Evolutionary conservation across 2,797 vertebrate species (phyloP), one percentile per base, ranked within the genome.

Genomic region (Cephalopachus bancanus): DNA sequence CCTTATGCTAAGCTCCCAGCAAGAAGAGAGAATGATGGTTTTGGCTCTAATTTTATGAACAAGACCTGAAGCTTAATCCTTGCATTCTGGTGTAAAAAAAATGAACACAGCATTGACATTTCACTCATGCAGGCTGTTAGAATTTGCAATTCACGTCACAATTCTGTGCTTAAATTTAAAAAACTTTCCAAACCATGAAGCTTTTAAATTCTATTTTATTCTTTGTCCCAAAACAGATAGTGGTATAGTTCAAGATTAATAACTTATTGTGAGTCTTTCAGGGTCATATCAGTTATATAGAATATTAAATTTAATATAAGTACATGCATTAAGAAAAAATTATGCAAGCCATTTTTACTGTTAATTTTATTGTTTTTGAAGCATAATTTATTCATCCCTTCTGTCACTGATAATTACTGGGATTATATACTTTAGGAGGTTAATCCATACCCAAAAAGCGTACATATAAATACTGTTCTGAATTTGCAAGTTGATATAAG

Each of bases 131-230:
- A 96, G 69, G 86, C 97, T 97, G 69, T 94, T 98, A 89, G 84
- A 44, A 94, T 98, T 98, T 96, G 59, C 93, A 97, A 93, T 97
- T 98, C 96, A 80, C 95, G 85, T 96, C 95, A 75, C 88, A 94
- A 78, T 93, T 96, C 96, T 98, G 44, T 97, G 84, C 95, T 98
- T 97, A 98, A 97, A 97, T 98, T 97, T 80, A 84, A 98, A 97
- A 84, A 72, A 53, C 71, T 98, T 97, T 98, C 97, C 89, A 94
- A 97, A 97, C 95, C 85, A 94, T n/a, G 75, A 75, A 97, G 80
- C 96, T 97, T 97, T 97, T 97, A 97, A 71, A 97, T 95, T 93
- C 95, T 65, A 28, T 69, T 97, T 80, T 97, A 90, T 93, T 60
- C 64, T 98, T 44, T 97, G 97, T 97, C 90, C 87, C 96, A 97